Evolutionary conservation across 2,888 invertebrate genomes (phyloP), one percentile per base, ranked within the genome.

Genomic region (Pomacea canaliculata): DNA sequence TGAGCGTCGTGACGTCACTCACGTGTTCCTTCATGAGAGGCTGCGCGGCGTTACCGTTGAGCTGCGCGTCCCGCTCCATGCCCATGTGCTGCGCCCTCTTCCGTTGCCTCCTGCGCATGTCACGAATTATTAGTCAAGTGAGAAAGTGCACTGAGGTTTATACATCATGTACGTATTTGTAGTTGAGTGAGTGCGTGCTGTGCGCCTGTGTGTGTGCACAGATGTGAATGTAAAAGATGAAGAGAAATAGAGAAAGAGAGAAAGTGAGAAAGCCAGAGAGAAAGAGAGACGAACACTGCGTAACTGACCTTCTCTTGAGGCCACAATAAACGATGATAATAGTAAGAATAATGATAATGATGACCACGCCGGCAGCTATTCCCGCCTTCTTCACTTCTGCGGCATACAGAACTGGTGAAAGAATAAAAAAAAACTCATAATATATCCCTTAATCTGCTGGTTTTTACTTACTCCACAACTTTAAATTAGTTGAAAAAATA

Each of bases 331-430:
- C 78, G 66, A 81, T 79, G 70, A 81, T 70, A 48, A 81, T 73
- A 13, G 78, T 78, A 51, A 79, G 19, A 62, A 81, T 76, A 60
- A 81, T 79, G 70, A 79, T 67, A 12, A 79, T 46, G 23, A 73
- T 72, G 46, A 78, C 73, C 18, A 79, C 76, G 13, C 81, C 81
- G 1, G 81, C 79, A 23, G 81, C 81, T n/a, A 81, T 78, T 51
- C 81, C 73, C 0, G 78, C 81, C 60, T 74, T 79, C 67, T 74
- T 71, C 18, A 81, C 79, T n/a, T 80, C 71, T n/a, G 71, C 77
- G 16, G 78, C 80, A 10, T 76, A 70, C 49, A 79, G 46, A 27
- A 80, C 80, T 80, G 80, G 51, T 56, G 51, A 56, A 56, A 56
- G 51, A 56, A 56, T 7, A 2, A 10, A 56, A 13, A 1, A 56